A percentile compares a stretch with the other conserved stretches of the same genome.
Evolutionary conservation across 2,888 invertebrate genomes (phyloP).

Genomic region (Caenorhabditis zanzibari): DNA sequence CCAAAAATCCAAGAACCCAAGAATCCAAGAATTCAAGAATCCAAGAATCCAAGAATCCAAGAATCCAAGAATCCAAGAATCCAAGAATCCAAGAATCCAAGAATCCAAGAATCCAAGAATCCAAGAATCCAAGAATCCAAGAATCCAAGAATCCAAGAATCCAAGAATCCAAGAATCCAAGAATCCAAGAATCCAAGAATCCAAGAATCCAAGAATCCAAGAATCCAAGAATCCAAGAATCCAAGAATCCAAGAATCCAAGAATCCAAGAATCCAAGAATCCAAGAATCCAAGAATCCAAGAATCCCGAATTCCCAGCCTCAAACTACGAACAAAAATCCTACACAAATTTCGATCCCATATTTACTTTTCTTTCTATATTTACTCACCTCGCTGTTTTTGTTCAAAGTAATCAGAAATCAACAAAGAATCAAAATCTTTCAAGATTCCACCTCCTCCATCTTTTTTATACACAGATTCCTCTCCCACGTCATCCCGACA

Average conservation of each 20-base stretch:
- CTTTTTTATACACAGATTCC: slow-evolving; percentile 1
- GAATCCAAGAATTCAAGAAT: neutral
- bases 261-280: neutral
- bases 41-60: neutral
- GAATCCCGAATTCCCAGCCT: neutral
- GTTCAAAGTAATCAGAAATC: neutral
- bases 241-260: no score
- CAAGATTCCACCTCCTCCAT: neutral
- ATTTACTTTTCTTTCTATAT: neutral
- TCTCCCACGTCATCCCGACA: slow-evolving; percentile 4
- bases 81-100: neutral
- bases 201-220: neutral
- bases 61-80: neutral
- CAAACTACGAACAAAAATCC: no score
- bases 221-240: neutral
- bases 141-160: neutral
- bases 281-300: neutral
- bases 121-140: no score
- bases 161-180: neutral
- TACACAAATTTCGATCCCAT: neutral
- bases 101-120: neutral
- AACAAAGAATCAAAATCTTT: neutral
- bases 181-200: neutral
- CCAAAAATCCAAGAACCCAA: no score
- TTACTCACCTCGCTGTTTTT: slow-evolving; percentile 2